These are phyloP conservation scores for Cataglyphis rosenhaueri DNA, from an alignment of 2,888 invertebrate genomes.

Conservation along the genomic window DNA sequence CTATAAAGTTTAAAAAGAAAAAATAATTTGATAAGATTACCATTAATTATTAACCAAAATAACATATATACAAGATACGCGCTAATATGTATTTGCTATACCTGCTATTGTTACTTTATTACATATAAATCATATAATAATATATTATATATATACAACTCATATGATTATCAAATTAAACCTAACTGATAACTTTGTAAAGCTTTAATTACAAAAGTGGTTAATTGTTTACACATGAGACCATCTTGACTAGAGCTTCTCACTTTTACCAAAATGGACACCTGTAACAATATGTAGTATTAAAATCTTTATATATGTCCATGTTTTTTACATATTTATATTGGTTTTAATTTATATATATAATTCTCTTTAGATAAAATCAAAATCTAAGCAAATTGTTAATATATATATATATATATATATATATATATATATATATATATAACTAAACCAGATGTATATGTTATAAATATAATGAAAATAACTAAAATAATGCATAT, in stretches of 20 bases:
- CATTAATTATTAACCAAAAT: conserved; percentile 8
- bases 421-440: background rate
- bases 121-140: conserved; percentile 31
- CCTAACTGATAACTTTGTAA: conserved; percentile 55
- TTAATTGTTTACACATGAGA: conserved; percentile 53
- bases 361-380: background rate
- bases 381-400: conserved; percentile 11
- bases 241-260: conserved; percentile 11
- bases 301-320: background rate
- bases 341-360: background rate
- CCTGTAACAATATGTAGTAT: conserved; percentile 75
- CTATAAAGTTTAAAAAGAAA: conserved; percentile 55
- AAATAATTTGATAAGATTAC: background rate
- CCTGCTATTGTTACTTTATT: conserved; percentile 46
- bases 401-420: background rate
- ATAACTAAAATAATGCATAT: background rate
- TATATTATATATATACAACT: conserved; percentile 48
- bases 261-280: conserved; percentile 83
- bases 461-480: conserved; percentile 21
- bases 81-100: conserved; percentile 58
- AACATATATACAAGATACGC: conserved; percentile 34
- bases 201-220: conserved; percentile 68
- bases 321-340: conserved; percentile 8
- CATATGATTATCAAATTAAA: conserved; percentile 36
- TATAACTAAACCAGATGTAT: background rate